Conservation (phyloP, 1,140 invertebrate genomes). For the Drosophila grimshawi region DNA sequence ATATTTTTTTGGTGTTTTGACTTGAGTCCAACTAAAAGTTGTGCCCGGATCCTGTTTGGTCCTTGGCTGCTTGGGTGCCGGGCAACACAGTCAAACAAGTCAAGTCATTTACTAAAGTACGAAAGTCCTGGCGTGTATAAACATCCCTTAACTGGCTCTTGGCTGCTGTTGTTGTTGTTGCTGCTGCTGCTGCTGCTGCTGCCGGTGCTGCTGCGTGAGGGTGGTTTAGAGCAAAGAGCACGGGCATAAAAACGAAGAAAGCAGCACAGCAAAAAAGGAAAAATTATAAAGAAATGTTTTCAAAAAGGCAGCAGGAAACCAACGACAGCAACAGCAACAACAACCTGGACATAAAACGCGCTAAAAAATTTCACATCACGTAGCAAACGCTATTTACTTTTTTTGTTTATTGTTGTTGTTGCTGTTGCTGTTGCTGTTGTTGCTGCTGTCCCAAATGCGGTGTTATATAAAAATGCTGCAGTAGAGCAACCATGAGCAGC, state of each 20-base stretch:
- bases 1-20: conserved; percentile 6
- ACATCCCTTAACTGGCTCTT: conserved; percentile 66
- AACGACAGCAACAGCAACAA: conserved; percentile 45
- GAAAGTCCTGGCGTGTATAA: conserved; percentile 69
- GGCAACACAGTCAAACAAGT: conserved; percentile 61
- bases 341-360: conserved; percentile 73
- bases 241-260: conserved; percentile 36
- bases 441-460: conserved; percentile 31
- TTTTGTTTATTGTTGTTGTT: conserved; percentile 1
- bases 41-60: conserved; percentile 9
- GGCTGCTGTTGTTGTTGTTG: conserved; percentile 14
- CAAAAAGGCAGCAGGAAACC: conserved; percentile 41
- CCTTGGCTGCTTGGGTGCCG: conserved; percentile 24
- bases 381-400: conserved; percentile 39
- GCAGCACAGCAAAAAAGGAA: conserved; percentile 44
- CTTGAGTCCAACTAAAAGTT: conserved; percentile 49
- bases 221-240: conserved; percentile 63
- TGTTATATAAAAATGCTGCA: conserved; percentile 50
- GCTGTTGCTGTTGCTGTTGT: conserved; percentile 13
- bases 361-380: conserved; percentile 77
- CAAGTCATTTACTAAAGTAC: conserved; percentile 78
- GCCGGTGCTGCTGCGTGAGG: conserved; percentile 47
- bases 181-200: conserved; percentile 11
- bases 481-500: conserved; percentile 26
- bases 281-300: conserved; percentile 73